Conservation (phyloP, 1,140 invertebrate genomes). For the Chelonus insularis region DNA sequence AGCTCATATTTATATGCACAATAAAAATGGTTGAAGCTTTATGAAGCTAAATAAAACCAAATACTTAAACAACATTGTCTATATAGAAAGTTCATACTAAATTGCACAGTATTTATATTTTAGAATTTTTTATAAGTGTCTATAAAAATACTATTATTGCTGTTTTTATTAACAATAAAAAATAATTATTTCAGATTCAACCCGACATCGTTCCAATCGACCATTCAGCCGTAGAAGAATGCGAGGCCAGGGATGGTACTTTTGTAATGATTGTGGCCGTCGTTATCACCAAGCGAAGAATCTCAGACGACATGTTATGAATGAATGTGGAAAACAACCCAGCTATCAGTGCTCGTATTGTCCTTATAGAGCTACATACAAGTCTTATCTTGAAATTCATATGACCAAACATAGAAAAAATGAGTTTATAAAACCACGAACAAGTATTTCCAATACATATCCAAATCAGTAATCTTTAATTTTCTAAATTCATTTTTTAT, state of each 20-base stretch:
- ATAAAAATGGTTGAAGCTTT: no score
- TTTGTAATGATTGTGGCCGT: slow-evolving; percentile 51
- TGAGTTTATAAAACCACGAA: not conserved
- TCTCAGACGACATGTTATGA: slow-evolving; percentile 47
- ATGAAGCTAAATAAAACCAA: no score
- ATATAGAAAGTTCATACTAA: not conserved
- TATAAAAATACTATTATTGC: no score
- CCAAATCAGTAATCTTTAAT: not conserved
- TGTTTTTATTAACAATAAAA: not conserved
- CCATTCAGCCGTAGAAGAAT: slow-evolving; percentile 33
- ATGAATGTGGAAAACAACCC: slow-evolving; percentile 66
- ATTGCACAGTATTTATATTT: no score
- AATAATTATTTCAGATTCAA: slow-evolving; percentile 39
- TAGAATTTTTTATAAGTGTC: no score
- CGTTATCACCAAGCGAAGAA: slow-evolving; percentile 55
- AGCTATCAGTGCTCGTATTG: slow-evolving; percentile 64
- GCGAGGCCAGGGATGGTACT: slow-evolving; percentile 49
- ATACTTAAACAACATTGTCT: not conserved
- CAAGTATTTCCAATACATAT: no score
- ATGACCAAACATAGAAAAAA: slow-evolving; percentile 43
- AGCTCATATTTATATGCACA: no score
- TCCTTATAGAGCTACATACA: slow-evolving; percentile 55
- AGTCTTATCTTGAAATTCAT: slow-evolving; percentile 57
- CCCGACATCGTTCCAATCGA: slow-evolving; percentile 18
- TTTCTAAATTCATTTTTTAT: no score